Conservation (phyloP, 2,113 vertebrate genomes). For the Aleadryas rufinucha region DNA sequence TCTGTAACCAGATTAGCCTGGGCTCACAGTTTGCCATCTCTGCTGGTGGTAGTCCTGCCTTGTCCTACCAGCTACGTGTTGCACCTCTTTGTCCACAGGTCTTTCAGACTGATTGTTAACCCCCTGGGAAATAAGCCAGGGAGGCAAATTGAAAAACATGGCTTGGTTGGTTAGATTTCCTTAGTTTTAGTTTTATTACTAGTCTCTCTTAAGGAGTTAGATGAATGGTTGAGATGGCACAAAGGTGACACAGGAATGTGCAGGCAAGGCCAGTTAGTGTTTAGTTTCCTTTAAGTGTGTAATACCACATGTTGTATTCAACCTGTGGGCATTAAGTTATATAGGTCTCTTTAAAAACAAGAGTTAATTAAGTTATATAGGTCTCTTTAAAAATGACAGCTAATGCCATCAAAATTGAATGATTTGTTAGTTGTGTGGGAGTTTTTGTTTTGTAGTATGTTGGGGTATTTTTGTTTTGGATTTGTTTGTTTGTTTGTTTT, state of each 20-base stretch:
- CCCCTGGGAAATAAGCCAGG: not conserved
- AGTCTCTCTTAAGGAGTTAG: not conserved
- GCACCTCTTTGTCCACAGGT: not conserved
- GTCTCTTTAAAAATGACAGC: not conserved
- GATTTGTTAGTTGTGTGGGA: not conserved
- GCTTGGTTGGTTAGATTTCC: not conserved
- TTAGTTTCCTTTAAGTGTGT: not conserved
- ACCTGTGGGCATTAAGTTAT: not conserved
- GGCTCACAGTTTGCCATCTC: not conserved
- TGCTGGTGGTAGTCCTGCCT: not conserved
- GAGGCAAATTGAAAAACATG: not conserved
- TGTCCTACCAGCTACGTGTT: not conserved
- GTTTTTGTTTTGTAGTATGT: not conserved
- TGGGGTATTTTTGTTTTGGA: not conserved
- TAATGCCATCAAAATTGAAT: not conserved
- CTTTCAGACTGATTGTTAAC: not conserved
- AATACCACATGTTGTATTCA: not conserved
- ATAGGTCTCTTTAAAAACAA: not conserved
- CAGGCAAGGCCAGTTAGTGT: not conserved
- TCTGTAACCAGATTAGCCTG: not conserved
- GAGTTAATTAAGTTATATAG: not conserved
- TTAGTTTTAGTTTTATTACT: not conserved
- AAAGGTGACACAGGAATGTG: not conserved
- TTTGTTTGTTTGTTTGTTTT: not conserved
- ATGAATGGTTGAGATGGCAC: not conserved